Evolutionary conservation across 2,113 vertebrate species (phyloP), one percentile per base, ranked within the genome.

Genomic region (Odontesthes bonariensis): DNA sequence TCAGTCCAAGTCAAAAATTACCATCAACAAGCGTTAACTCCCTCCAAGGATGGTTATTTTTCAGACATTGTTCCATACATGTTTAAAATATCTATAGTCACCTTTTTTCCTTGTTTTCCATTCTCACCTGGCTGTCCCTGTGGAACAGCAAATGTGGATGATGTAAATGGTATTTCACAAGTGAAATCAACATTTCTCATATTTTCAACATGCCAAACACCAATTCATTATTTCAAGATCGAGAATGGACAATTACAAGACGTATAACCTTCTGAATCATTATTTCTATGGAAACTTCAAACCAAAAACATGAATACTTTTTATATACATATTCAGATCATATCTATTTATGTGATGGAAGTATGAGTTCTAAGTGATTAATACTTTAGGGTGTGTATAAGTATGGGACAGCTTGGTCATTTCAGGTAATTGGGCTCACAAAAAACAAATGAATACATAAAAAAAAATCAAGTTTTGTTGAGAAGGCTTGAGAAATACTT

Each of bases 111-210:
- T 23, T 81, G 73, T 23, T 75, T 46, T 65, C 95, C 95, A 40
- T 59, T 89, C 6, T 96, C 95, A 40, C 96, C 96, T 4, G 86
- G 94, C 14, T 94, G 92, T 0, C 96, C 96, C 95, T 90, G 14
- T 51, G 27, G 16, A 1, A 56, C 10, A 74, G 51, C 44, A 80
- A 66, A 80, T 19, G 0, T 54, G 16, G 33, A 20, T 59, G 20
- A 59, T 16, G 23, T 32, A 9, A 5, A 46, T 19, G 60, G 6
- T 14, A 66, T 22, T 23, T n/a, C 1, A 31, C 42, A 16, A 47
- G 20, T 14, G 3, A 60, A 8, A 61, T 66, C 17, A 54, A 4
- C 27, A 44, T n/a, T 62, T 20, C 2, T 16, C 3, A 9, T 13
- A 32, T 32, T 68, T 68, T 31, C 6, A 23, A 58, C 53, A 17